Base-by-base conservation (phyloP, 2,797 vertebrate species). In the Alcedo quadribrachys region DNA sequence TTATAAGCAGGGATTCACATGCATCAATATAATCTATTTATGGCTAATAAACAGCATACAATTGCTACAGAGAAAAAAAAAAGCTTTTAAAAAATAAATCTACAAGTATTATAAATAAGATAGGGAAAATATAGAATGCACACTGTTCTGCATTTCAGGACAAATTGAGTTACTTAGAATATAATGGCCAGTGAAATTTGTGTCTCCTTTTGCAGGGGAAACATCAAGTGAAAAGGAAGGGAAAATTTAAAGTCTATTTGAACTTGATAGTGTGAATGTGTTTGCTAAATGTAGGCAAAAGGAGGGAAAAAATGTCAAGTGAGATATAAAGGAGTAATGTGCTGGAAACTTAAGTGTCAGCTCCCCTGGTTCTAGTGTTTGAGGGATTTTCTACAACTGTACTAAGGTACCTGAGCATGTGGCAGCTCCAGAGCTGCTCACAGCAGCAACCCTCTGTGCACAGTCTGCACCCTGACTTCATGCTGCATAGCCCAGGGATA, bases 321-420 rank as follows among this genome's bases (percentile, higher is more conserved):
- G 61, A 35, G 25, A 63, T 30, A 35, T 27, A 74, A 50, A 42
- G 50, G 30, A 70, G 27, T 18, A 17, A 21, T 1, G 1, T 30
- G 4, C 24, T 55, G 53, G 22, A 62, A 66, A 11, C 2, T 15
- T 2, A 2, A 1, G 6, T 4, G 18, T 13, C 35, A 58, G 16
- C 15, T 91, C 2, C 32, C 8, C 32, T 25, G n/a, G 12, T 11
- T 42, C 66, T 65, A 5, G 25, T 8, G 18, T 68, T 61, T 43
- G 40, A 25, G 85, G 42, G 27, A 20, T 32, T 5, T 37, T 61
- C 67, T 45, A 5, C 18, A 40, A 8, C 14, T 21, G 22, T 48
- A 12, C 1, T 1, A 5, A 30, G n/a, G 30, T 16, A 4, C 6
- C 3, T 0, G 1, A 20, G 58, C 0, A 0, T 5, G 67, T 43